These are phyloP conservation scores for Agrochola macilenta DNA, from an alignment of 2,888 invertebrate species.

Conservation along the genomic window DNA sequence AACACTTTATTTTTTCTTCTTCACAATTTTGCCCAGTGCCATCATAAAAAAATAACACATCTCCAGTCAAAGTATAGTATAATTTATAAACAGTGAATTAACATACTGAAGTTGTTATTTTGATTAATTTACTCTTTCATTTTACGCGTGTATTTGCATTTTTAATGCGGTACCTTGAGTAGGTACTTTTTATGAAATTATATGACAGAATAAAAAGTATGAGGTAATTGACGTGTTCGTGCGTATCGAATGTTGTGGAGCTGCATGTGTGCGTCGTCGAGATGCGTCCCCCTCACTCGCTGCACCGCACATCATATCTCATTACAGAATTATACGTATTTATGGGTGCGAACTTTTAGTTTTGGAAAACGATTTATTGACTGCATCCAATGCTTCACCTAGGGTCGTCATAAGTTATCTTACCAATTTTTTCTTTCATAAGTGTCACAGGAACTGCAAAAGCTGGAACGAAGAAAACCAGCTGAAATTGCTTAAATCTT, in stretches of 20 bases:
- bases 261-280: conserved; percentile 28
- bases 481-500: neutral
- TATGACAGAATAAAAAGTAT: conserved; percentile 59
- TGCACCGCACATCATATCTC: conserved; percentile 32
- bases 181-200: conserved; percentile 56
- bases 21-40: conserved; percentile 14
- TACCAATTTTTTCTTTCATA: conserved; percentile 1
- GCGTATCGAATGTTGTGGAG: conserved; percentile 55
- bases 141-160: conserved; percentile 54
- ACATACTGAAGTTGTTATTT: conserved; percentile 55
- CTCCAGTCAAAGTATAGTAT: conserved; percentile 47
- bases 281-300: conserved; percentile 2
- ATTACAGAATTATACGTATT: conserved; percentile 23
- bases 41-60: conserved; percentile 44
- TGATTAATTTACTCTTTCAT: conserved; percentile 52
- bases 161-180: conserved; percentile 49
- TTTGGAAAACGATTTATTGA: neutral
- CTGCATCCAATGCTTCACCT: neutral
- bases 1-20: conserved; percentile 27
- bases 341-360: neutral
- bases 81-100: conserved; percentile 45
- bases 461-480: neutral
- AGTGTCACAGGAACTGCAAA: neutral
- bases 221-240: conserved; percentile 56
- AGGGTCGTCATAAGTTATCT: neutral